phyloP scores from a whole-genome alignment of 2,113 vertebrate species.

The Lota lota region DNA sequence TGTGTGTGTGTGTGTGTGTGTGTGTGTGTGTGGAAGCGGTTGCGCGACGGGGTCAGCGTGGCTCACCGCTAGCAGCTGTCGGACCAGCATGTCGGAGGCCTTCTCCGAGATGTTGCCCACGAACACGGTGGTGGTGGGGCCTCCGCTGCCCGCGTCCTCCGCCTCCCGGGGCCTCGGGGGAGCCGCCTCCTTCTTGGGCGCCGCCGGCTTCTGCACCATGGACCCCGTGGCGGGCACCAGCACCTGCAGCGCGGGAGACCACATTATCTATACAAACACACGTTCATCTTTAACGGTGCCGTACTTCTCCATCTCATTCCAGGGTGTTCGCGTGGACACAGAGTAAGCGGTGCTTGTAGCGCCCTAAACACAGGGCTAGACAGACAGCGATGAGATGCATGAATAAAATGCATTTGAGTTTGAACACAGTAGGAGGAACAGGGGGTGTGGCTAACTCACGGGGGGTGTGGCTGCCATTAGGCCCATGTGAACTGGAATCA shows the following conservation, averaged over 20 bases:
- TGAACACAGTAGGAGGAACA: background rate
- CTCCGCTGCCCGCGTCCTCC: slow-evolving; percentile 78
- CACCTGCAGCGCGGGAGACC: slow-evolving; percentile 57
- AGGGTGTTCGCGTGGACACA: too few relatives aligned
- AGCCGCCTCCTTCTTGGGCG: slow-evolving; percentile 79
- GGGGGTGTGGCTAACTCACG: slow-evolving; percentile 60
- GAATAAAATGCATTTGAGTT: background rate
- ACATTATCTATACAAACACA: background rate
- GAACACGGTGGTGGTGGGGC: slow-evolving; percentile 96
- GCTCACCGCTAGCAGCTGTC: slow-evolving; percentile 94
- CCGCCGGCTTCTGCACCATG: slow-evolving; percentile 87
- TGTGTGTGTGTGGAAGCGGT: background rate
- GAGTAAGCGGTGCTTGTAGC: too few relatives aligned
- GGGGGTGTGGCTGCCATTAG: slow-evolving; percentile 91
- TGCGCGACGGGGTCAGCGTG: too few relatives aligned
- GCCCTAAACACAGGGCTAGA: background rate
- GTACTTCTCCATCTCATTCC: too few relatives aligned
- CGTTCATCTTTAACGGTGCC: background rate
- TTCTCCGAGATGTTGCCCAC: slow-evolving; percentile 99
- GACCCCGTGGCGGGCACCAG: slow-evolving; percentile 88
- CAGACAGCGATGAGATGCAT: slow-evolving; percentile 2
- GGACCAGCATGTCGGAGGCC: slow-evolving; percentile 96
- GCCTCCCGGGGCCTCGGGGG: slow-evolving; percentile 81
- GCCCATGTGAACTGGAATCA: slow-evolving; percentile 98
- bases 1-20: too few relatives aligned